Evolutionary conservation across 2,113 vertebrate species (phyloP).

Genomic region (Galeopterus variegatus): DNA sequence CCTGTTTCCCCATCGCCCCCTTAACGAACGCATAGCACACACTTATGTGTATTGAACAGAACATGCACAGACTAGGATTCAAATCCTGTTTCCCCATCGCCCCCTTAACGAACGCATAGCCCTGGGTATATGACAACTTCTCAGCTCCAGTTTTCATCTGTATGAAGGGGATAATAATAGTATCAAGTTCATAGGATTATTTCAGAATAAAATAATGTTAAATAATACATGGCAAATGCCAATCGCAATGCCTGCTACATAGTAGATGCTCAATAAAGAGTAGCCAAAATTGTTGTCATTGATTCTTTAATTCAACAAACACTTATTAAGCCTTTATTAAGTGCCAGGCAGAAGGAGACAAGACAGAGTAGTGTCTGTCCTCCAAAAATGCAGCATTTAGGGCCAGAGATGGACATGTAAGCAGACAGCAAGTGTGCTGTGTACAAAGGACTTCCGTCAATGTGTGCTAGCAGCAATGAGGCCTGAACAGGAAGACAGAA

Average conservation of each 20-base stretch:
- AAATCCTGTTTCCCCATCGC: neutral
- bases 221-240: neutral
- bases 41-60: no score
- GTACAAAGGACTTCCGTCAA: neutral
- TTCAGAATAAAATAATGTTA: conserved; percentile 11
- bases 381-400: neutral
- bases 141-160: neutral
- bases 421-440: neutral
- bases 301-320: neutral
- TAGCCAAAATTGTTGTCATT: neutral
- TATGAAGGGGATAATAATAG: neutral
- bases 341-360: neutral
- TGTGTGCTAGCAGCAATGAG: rapidly evolving
- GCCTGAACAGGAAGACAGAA: neutral
- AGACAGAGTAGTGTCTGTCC: neutral
- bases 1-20: no score
- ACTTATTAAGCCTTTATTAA: neutral
- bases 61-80: neutral
- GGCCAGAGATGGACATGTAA: neutral
- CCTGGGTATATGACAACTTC: neutral
- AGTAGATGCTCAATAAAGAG: neutral
- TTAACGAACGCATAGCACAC: no score
- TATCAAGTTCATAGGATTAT: neutral
- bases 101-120: neutral
- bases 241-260: neutral